Conservation (phyloP, 2,888 invertebrate species). For the Ormyrus pomaceus region DNA sequence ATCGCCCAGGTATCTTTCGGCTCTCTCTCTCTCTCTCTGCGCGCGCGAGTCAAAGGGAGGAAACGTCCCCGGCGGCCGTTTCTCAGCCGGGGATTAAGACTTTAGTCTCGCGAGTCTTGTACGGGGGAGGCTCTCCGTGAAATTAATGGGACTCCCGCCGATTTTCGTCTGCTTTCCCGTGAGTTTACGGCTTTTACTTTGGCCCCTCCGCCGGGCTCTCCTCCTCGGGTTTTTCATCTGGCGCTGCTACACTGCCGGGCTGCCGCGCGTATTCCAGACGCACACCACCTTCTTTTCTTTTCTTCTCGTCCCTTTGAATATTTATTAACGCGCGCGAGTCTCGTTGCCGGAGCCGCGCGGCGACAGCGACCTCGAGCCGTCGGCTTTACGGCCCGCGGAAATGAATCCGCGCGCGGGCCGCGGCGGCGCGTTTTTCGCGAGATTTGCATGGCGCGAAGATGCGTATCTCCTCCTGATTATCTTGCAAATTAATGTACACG, state of each 20-base stretch:
- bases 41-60: conserved; percentile 16
- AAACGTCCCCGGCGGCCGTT: conserved; percentile 59
- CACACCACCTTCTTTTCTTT: not conserved
- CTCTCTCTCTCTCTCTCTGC: conserved; percentile 5
- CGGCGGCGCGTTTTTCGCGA: conserved; percentile 18
- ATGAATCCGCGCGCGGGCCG: not conserved
- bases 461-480: conserved; percentile 28
- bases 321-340: conserved; percentile 25
- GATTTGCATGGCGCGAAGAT: conserved; percentile 24
- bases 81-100: conserved; percentile 61
- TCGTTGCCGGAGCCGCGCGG: not conserved
- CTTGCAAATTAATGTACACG: conserved; percentile 10
- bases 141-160: conserved; percentile 61
- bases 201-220: not conserved
- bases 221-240: conserved; percentile 26
- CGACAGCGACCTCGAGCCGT: conserved; percentile 1
- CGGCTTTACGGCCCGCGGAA: conserved; percentile 18
- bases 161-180: conserved; percentile 30
- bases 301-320: conserved; percentile 35
- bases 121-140: conserved; percentile 52
- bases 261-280: not conserved
- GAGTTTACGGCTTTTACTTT: too few relatives aligned
- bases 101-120: conserved; percentile 56
- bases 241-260: too few relatives aligned
- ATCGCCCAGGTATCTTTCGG: not conserved